Conservation (phyloP, 2,888 invertebrate genomes). For the Cataglyphis altisquamis region DNA sequence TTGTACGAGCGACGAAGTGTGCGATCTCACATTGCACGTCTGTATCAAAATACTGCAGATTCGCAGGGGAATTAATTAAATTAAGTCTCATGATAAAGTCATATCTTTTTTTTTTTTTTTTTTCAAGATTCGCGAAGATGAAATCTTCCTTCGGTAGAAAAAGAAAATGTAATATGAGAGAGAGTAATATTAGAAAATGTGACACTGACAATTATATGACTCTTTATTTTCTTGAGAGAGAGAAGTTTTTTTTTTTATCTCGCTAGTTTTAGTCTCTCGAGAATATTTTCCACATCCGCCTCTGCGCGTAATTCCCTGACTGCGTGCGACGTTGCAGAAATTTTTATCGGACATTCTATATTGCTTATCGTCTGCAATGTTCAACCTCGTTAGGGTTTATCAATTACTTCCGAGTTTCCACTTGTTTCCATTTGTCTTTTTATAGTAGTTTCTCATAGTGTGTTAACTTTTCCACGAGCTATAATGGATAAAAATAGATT, state of each 20-base stretch:
- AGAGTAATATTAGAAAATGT: neutral
- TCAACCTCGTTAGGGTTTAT: constrained; percentile 43
- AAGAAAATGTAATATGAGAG: neutral
- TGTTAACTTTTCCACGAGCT: constrained; percentile 16
- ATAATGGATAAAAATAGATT: neutral
- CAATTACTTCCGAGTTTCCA: constrained; percentile 39
- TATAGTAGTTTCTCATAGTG: constrained; percentile 29
- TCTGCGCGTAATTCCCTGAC: constrained; percentile 16
- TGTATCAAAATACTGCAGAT: neutral
- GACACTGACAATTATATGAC: neutral
- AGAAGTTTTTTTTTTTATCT: too few relatives aligned
- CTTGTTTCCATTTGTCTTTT: neutral
- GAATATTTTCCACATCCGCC: constrained; percentile 37
- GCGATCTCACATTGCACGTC: constrained; percentile 4
- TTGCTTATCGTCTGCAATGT: constrained; percentile 31
- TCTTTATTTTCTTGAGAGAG: neutral
- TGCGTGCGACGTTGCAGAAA: constrained; percentile 39
- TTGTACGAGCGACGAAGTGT: constrained; percentile 25
- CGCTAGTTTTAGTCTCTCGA: neutral
- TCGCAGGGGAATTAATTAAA: constrained; percentile 5
- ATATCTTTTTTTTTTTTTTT: too few relatives aligned
- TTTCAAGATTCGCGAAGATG: neutral
- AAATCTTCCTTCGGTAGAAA: neutral
- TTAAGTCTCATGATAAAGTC: neutral
- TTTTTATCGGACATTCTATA: constrained; percentile 49